phyloP scores from a whole-genome alignment of 1,140 invertebrate genomes.

The Rhysida immarginata region DNA sequence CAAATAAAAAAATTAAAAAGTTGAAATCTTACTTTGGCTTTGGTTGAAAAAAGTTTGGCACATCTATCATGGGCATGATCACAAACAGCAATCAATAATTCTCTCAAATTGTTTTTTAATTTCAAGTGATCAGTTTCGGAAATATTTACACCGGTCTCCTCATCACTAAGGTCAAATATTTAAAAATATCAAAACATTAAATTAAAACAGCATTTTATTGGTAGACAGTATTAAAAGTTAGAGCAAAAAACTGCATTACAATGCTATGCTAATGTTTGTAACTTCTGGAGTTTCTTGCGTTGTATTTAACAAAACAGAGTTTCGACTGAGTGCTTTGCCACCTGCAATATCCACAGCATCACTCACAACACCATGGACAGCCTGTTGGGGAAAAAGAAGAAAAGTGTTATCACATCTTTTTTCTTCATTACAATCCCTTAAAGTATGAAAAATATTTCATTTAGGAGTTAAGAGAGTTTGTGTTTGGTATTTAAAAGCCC shows the following conservation, averaged over 20 bases:
- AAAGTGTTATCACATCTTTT: too few species aligned
- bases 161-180: neutral
- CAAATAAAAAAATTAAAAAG: too few species aligned
- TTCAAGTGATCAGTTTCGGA: constrained; percentile 48
- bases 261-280: constrained; percentile 3
- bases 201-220: neutral
- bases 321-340: constrained; percentile 18
- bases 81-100: constrained; percentile 60
- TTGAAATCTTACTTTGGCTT: constrained; percentile 36
- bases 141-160: constrained; percentile 24
- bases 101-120: constrained; percentile 50
- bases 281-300: neutral
- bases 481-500: too few species aligned
- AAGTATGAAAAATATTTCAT: too few species aligned
- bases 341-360: constrained; percentile 29
- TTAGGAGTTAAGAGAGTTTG: too few species aligned
- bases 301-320: neutral
- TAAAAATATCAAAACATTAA: constrained; percentile 6
- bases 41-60: constrained; percentile 61
- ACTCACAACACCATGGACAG: constrained; percentile 53
- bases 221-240: neutral
- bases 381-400: constrained; percentile 25
- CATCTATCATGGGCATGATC: constrained; percentile 83
- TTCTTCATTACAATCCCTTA: too few species aligned
- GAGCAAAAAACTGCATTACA: too few species aligned